Evolutionary conservation across 2,113 vertebrate genomes (phyloP).

Genomic region (Gracilinanus agilis): DNA sequence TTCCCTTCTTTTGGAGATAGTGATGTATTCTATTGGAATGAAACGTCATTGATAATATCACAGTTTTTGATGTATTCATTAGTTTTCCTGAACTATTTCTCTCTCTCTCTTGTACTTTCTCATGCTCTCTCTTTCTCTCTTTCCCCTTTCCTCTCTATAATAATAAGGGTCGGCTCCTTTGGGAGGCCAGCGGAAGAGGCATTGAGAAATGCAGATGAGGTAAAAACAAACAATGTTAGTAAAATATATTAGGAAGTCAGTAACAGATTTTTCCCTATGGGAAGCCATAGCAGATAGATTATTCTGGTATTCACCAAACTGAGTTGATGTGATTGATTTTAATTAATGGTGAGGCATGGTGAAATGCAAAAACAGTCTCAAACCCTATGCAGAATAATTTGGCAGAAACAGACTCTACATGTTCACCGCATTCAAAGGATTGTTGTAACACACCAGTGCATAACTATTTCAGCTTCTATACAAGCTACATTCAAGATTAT

Average conservation of each 20-base stretch:
- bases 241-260: neutral
- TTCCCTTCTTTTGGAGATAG: neutral
- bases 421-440: neutral
- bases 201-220: too few relatives aligned
- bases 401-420: neutral
- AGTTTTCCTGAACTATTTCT: neutral
- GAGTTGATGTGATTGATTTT: neutral
- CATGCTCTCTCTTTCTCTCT: too few relatives aligned
- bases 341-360: neutral
- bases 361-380: neutral
- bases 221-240: too few relatives aligned
- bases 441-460: neutral
- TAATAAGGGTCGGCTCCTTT: neutral
- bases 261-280: neutral
- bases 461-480: neutral
- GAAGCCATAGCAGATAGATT: neutral
- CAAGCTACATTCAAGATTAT: neutral
- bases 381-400: neutral
- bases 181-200: neutral
- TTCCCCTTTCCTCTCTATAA: neutral
- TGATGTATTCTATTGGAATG: too few relatives aligned
- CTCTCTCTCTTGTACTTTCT: neutral
- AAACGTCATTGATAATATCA: neutral
- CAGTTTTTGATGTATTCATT: neutral
- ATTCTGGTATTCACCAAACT: neutral